Evolutionary conservation across 2,797 vertebrate genomes (phyloP).

Genomic region (Huso huso): DNA sequence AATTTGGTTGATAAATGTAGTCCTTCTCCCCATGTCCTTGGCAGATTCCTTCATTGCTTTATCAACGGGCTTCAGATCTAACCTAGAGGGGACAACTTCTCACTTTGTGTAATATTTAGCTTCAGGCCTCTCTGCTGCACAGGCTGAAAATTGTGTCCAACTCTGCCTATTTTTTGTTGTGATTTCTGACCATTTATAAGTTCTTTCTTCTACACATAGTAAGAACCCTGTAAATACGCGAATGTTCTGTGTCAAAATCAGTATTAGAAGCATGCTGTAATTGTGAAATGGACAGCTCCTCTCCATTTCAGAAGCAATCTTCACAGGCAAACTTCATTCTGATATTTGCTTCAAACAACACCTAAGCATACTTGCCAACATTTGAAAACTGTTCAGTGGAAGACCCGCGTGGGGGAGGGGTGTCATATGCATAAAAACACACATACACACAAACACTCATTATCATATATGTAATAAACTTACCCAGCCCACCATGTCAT

Average conservation of each 20-base stretch:
- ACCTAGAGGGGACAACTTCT: constrained; percentile 40
- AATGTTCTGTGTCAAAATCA: background rate
- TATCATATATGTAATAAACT: no score
- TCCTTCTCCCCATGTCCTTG: constrained; percentile 54
- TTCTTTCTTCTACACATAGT: background rate
- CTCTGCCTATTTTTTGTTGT: constrained; percentile 27
- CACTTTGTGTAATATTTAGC: constrained; percentile 48
- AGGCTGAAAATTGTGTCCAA: constrained; percentile 24
- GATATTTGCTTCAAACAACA: no score
- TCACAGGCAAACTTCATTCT: no score
- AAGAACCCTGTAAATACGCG: background rate
- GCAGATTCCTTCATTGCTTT: constrained; percentile 54
- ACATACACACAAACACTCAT: no score
- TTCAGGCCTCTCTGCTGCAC: constrained; percentile 20
- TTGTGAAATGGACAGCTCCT: background rate
- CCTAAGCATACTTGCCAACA: no score
- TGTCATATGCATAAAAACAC: no score
- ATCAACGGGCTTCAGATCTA: constrained; percentile 49
- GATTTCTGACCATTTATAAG: background rate
- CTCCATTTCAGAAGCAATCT: background rate
- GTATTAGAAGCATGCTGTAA: background rate
- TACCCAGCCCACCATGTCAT: no score
- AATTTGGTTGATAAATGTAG: constrained; percentile 72
- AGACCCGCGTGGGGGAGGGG: no score
- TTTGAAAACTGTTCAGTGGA: no score